Evolutionary conservation across 2,113 vertebrate species (phyloP), one percentile per base, ranked within the genome.

Genomic region (Pipa parva): DNA sequence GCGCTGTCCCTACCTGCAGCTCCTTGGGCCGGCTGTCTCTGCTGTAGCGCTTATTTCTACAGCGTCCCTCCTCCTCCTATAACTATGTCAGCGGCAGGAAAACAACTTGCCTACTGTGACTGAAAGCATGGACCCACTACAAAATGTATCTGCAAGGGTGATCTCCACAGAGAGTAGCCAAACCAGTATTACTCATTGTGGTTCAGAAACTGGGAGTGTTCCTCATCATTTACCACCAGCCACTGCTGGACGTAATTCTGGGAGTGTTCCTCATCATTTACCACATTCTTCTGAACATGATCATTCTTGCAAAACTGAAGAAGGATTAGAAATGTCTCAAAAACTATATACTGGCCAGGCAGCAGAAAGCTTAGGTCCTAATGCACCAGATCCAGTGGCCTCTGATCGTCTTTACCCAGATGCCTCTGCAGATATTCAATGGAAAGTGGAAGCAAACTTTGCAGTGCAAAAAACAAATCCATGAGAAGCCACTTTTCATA

Each of bases 61-160:
- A n/a, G n/a, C n/a, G n/a, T n/a, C n/a, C n/a, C n/a, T n/a, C n/a
- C n/a, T n/a, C n/a, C n/a, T n/a, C n/a, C n/a, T n/a, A n/a, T n/a
- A n/a, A n/a, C n/a, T n/a, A n/a, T n/a, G n/a, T n/a, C n/a, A n/a
- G n/a, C n/a, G n/a, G n/a, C n/a, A n/a, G n/a, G n/a, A n/a, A n/a
- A n/a, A n/a, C n/a, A n/a, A 69, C 0, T 2, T 72, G 75, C 75
- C 79, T 59, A 71, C 74, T 67, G 77, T 70, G 2, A 57, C 75
- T 49, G 81, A 75, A 64, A 70, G 72, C 63, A 8, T 24, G 29
- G 59, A 74, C 55, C 75, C 77, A 63, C 71, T 76, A 59, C 49
- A 13, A 39, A 75, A 80, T 77, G 75, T 77, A 66, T 45, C 76
- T 54, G 80, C 74, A 33, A 73, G 66, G 59, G 81, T 70, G 71